These are phyloP conservation scores for Spilosoma lubricipeda DNA, from an alignment of 2,888 invertebrate genomes.

Conservation along the genomic window DNA sequence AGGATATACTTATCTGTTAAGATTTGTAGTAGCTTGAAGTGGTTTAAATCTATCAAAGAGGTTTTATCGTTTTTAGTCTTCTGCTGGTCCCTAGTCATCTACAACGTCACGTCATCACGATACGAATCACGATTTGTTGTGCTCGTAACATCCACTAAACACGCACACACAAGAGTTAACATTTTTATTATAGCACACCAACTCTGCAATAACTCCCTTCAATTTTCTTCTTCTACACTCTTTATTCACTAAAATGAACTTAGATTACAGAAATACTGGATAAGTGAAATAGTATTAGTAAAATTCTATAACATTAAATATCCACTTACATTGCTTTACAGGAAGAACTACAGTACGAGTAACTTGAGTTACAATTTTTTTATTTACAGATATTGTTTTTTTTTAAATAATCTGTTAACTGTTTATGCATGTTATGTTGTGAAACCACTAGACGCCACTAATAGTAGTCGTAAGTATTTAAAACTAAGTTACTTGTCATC, in stretches of 20 bases:
- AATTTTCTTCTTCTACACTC: slow-evolving; percentile 44
- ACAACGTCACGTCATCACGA: slow-evolving; percentile 29
- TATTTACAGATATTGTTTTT: neutral
- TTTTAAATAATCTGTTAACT: neutral
- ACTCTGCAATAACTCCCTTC: slow-evolving; percentile 48
- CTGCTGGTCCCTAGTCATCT: neutral
- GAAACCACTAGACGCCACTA: too few species aligned
- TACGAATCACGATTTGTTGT: slow-evolving; percentile 34
- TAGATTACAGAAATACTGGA: slow-evolving; percentile 29
- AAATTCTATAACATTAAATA: neutral
- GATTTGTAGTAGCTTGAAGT: neutral
- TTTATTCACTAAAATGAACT: slow-evolving; percentile 45
- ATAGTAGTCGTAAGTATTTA: too few species aligned
- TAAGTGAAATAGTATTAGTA: slow-evolving; percentile 15
- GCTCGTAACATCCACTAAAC: slow-evolving; percentile 16
- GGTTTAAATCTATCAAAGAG: neutral
- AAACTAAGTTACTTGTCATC: too few species aligned
- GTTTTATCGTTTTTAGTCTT: neutral
- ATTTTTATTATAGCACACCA: slow-evolving; percentile 49
- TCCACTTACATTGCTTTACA: neutral
- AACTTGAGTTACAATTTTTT: neutral
- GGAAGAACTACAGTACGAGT: neutral
- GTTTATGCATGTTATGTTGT: neutral
- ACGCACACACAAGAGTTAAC: slow-evolving; percentile 43
- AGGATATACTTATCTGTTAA: neutral